Evolutionary conservation across 2,113 vertebrate species (phyloP).

Genomic region (Pluvialis apricaria): DNA sequence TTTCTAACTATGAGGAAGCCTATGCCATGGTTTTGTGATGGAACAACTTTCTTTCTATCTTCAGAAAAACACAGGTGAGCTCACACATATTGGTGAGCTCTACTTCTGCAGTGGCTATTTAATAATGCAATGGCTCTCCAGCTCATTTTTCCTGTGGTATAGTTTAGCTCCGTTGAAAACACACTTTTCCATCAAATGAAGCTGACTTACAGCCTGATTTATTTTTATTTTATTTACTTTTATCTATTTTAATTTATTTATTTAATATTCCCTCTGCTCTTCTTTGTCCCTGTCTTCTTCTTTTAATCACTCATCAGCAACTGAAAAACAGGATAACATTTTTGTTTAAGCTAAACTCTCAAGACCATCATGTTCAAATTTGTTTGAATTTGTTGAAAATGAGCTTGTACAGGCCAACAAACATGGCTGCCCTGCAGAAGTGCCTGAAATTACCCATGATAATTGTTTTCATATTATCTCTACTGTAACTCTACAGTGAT

Average conservation of each 20-base stretch:
- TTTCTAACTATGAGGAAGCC: background rate
- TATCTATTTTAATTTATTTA: background rate
- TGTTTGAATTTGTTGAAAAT: background rate
- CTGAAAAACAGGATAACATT: background rate
- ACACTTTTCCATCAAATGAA: background rate
- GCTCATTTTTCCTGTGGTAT: background rate
- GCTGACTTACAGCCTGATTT: background rate
- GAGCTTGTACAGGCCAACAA: background rate
- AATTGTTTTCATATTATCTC: slow-evolving; percentile 51
- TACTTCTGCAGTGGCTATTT: background rate
- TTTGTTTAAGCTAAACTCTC: background rate
- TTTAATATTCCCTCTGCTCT: background rate
- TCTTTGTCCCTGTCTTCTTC: background rate
- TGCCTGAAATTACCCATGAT: slow-evolving; percentile 17
- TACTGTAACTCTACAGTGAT: slow-evolving; percentile 8
- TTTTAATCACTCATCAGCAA: background rate
- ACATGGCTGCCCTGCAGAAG: background rate
- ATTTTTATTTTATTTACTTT: background rate
- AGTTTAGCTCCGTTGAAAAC: background rate
- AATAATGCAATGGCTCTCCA: background rate
- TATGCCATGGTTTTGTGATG: background rate
- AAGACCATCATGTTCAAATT: background rate
- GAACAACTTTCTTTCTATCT: background rate
- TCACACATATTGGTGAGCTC: background rate
- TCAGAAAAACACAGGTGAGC: background rate